phyloP scores from a whole-genome alignment of 2,888 invertebrate species.

The Proisotoma minuta region DNA sequence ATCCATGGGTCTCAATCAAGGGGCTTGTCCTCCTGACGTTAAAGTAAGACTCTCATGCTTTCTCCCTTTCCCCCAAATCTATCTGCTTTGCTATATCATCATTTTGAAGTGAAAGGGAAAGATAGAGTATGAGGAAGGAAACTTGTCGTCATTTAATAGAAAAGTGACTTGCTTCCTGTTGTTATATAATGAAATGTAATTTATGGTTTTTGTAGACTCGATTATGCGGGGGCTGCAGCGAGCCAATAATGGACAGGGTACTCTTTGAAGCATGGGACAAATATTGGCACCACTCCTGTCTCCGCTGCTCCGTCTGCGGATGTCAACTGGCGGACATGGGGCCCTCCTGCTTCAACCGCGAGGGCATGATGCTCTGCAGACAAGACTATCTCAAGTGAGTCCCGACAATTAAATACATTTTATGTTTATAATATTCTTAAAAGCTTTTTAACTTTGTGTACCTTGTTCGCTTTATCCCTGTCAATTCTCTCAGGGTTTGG shows the following conservation, averaged over 20 bases:
- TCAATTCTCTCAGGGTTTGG: no score
- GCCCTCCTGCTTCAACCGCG: conserved; percentile 84
- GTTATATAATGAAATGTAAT: background rate
- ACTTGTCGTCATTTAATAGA: no score
- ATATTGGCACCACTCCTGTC: conserved; percentile 93
- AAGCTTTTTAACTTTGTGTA: conserved; percentile 18
- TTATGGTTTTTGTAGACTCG: conserved; percentile 16
- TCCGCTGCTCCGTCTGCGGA: conserved; percentile 88
- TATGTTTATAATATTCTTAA: conserved; percentile 12
- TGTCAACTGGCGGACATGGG: conserved; percentile 81
- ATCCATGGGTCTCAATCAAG: conserved; percentile 46
- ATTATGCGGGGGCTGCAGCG: conserved; percentile 80
- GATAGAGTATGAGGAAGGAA: background rate
- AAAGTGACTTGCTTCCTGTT: no score
- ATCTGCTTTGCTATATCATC: background rate
- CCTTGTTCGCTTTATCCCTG: no score
- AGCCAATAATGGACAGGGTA: conserved; percentile 83
- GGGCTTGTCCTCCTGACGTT: conserved; percentile 43
- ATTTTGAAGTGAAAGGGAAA: background rate
- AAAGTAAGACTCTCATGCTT: conserved; percentile 33
- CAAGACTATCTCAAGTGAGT: conserved; percentile 84
- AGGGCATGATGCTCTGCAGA: conserved; percentile 91
- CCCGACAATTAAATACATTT: no score
- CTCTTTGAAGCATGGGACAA: conserved; percentile 86
- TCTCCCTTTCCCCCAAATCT: background rate